Evolutionary conservation across 2,113 vertebrate genomes (phyloP).

Genomic region (Bettongia penicillata): DNA sequence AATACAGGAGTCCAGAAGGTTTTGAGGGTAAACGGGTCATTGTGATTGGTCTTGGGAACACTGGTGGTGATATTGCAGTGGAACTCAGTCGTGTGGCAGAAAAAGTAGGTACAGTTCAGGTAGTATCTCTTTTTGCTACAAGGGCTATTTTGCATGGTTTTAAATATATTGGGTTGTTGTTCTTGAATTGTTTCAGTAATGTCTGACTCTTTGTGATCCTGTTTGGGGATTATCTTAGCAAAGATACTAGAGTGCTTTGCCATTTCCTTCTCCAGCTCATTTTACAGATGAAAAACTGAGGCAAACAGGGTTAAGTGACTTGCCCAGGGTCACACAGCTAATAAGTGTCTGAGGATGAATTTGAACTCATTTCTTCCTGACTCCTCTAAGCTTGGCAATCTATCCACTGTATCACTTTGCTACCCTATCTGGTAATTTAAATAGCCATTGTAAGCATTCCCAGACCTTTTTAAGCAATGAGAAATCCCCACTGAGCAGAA

Average conservation of each 20-base stretch:
- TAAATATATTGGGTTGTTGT: neutral
- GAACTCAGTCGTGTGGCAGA: constrained; percentile 89
- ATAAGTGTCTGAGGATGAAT: neutral
- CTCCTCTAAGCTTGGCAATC: neutral
- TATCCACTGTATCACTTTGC: neutral
- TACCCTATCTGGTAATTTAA: neutral
- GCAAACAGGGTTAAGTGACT: neutral
- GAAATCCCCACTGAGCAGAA: neutral
- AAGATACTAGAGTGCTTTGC: neutral
- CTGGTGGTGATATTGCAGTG: constrained; percentile 90
- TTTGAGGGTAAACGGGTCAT: constrained; percentile 89
- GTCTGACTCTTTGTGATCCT: neutral
- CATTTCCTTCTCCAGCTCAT: neutral
- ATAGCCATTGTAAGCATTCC: neutral
- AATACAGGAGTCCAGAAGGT: constrained; percentile 86
- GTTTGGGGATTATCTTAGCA: neutral
- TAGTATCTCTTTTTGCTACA: neutral
- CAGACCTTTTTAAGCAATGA: neutral
- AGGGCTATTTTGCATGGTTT: neutral
- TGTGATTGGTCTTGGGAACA: constrained; percentile 92
- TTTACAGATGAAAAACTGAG: neutral
- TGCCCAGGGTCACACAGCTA: neutral
- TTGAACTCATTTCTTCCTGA: neutral
- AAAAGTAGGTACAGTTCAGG: constrained; percentile 87
- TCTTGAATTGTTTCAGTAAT: neutral